Evolutionary conservation across 2,797 vertebrate species (phyloP).

Genomic region (Schizothorax lantsangensis): DNA sequence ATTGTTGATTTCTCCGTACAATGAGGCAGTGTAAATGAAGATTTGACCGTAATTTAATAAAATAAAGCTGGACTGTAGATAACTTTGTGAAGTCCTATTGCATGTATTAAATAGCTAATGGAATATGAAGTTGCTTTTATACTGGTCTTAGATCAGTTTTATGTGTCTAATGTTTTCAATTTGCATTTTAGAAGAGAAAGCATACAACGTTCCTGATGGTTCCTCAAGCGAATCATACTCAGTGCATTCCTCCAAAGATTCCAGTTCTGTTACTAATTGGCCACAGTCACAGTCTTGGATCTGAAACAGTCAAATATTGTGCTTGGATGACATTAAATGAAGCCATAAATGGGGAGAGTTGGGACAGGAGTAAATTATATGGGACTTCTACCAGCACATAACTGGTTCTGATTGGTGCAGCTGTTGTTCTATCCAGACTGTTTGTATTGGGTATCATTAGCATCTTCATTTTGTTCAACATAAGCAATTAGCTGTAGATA

Average conservation of each 20-base stretch:
- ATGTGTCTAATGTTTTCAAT: not conserved
- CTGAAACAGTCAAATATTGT: constrained; percentile 45
- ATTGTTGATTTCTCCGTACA: not conserved
- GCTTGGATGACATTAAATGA: constrained; percentile 45
- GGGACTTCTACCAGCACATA: constrained; percentile 34
- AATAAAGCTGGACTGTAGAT: not conserved
- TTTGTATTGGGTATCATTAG: constrained; percentile 14
- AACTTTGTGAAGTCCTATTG: not conserved
- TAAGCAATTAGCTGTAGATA: not conserved
- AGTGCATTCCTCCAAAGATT: constrained; percentile 37
- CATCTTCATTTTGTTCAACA: constrained; percentile 1
- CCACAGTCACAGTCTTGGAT: constrained; percentile 38
- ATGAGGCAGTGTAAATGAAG: not conserved
- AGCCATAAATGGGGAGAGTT: constrained; percentile 35
- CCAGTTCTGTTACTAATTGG: constrained; percentile 35
- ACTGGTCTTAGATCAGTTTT: not conserved
- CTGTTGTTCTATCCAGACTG: constrained; percentile 17
- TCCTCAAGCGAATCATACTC: constrained; percentile 13
- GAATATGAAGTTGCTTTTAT: not conserved
- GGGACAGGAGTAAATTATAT: constrained; percentile 43
- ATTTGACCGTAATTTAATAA: not conserved
- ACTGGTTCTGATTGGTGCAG: constrained; percentile 28
- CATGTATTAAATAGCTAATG: not conserved
- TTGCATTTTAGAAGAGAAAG: constrained; percentile 6
- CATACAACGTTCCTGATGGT: not conserved